Base-by-base conservation (phyloP, 2,113 vertebrate species). In the Benthochromis sp. region DNA sequence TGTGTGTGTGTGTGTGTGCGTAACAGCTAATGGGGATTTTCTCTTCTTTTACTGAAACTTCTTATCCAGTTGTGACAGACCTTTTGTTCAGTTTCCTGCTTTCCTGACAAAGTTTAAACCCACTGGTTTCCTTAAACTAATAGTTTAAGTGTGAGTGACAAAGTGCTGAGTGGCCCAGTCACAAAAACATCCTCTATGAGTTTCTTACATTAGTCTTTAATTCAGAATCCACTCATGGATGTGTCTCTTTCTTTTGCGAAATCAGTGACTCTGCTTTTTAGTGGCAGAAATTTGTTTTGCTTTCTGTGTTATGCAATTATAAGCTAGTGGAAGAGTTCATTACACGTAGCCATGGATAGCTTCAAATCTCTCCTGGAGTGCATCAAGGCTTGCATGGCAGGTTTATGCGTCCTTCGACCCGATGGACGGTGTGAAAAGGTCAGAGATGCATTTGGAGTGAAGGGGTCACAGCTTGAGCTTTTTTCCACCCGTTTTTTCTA, bases 41-140 rank as follows among this genome's bases (percentile, higher is more conserved):
- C 47, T 80, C 52, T 57, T 90, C 86, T 88, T 91, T 87, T 84
- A 82, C 90, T 71, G 53, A 89, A 90, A 88, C 79, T 84, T 80
- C 85, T 93, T 91, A 66, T 86, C 86, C 90, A 92, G 83, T 91
- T 90, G 88, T 91, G 87, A 86, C 80, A 81, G 61, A 43, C 73
- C 90, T 87, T 87, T 85, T 89, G 85, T 88, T 80, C 86, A 66
- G 88, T 82, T 92, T 94, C 94, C 93, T 95, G 89, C 76, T 89
- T 93, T 88, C 54, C 91, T 87, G 84, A 80, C 76, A 27, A 45
- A 84, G 93, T 63, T 86, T 93, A 86, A 3, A 52, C 73, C 27
- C 45, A 52, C 9, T 50, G 27, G 45, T 78, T 50, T 78, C 45
- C 73, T 52, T 52, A 52, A 90, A 92, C 89, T 73, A 90, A 82